These are phyloP conservation scores for Drosophila kanekoi DNA, from an alignment of 2,888 invertebrate species.

Conservation along the genomic window DNA sequence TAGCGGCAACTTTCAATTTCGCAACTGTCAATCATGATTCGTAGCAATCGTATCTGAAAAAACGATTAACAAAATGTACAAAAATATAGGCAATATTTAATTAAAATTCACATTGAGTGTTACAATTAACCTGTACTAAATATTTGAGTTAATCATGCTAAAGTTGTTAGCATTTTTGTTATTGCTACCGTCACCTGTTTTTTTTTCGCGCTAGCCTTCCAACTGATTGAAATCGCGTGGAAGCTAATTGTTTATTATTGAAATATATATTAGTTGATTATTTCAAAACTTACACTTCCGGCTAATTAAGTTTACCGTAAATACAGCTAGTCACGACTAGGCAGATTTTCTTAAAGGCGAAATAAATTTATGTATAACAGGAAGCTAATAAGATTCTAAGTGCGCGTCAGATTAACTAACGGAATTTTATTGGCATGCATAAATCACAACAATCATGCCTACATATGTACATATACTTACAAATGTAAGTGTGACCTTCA, in stretches of 20 bases:
- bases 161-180: constrained; percentile 20
- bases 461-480: not conserved
- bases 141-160: constrained; percentile 27
- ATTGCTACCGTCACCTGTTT: constrained; percentile 24
- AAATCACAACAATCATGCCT: constrained; percentile 5
- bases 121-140: constrained; percentile 40
- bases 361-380: constrained; percentile 47
- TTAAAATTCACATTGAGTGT: constrained; percentile 43
- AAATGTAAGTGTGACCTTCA: constrained; percentile 25
- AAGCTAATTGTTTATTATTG: constrained; percentile 42
- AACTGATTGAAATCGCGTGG: constrained; percentile 26
- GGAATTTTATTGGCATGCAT: constrained; percentile 31
- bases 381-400: constrained; percentile 40
- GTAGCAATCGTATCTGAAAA: constrained; percentile 10
- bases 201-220: constrained; percentile 27
- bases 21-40: constrained; percentile 42
- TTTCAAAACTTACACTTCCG: constrained; percentile 61
- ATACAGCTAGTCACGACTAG: constrained; percentile 55
- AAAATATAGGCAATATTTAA: constrained; percentile 41
- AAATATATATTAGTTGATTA: constrained; percentile 28
- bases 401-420: constrained; percentile 25
- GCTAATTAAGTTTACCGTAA: constrained; percentile 68
- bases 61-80: constrained; percentile 32
- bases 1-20: constrained; percentile 49
- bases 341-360: constrained; percentile 25